Conservation (phyloP, 2,888 invertebrate species). For the Eremobia ochroleuca region DNA sequence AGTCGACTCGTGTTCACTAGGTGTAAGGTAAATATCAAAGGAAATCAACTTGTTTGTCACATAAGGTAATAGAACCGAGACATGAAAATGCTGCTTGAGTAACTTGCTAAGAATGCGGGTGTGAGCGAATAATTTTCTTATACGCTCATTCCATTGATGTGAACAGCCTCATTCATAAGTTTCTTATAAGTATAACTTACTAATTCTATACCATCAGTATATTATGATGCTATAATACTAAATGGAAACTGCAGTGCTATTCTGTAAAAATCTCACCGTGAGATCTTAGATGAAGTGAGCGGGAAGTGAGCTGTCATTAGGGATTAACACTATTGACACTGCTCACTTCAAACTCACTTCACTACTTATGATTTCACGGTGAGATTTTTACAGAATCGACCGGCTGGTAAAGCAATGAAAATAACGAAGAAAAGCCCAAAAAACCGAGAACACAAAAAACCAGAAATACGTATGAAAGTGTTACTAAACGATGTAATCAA, state of each 20-base stretch:
- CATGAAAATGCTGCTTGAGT: constrained; percentile 4
- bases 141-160: not conserved
- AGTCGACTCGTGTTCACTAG: constrained; percentile 97
- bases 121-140: not conserved
- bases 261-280: no score
- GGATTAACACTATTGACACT: no score
- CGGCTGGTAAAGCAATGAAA: no score
- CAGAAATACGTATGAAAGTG: no score
- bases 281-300: no score
- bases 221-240: not conserved
- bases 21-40: constrained; percentile 92
- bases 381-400: no score
- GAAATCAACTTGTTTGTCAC: not conserved
- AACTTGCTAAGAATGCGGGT: not conserved
- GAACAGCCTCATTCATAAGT: not conserved
- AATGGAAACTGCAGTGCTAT: no score
- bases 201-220: not conserved
- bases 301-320: no score
- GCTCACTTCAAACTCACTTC: no score
- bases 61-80: not conserved
- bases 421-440: not conserved
- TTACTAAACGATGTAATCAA: not conserved
- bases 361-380: no score
- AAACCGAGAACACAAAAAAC: not conserved
- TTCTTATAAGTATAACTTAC: not conserved